A percentile compares a stretch with the other conserved stretches of the same genome.
Conservation (phyloP, 2,113 vertebrate species). For the Galemys pyrenaicus region DNA sequence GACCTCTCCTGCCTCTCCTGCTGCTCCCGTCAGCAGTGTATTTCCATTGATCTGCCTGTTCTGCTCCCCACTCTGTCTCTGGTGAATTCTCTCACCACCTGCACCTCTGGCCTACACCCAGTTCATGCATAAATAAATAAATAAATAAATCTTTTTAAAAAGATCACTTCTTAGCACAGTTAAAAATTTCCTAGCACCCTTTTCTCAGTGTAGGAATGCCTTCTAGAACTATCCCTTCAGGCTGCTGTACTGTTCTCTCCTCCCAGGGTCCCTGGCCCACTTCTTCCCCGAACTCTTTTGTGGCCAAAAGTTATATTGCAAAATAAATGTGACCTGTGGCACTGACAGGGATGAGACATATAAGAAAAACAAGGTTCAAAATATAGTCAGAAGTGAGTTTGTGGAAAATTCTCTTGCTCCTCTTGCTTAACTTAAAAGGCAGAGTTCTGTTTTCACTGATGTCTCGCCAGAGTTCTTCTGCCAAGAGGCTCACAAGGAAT, state of each 20-base stretch:
- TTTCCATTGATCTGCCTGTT: no score
- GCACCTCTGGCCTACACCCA: no score
- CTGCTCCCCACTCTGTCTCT: no score
- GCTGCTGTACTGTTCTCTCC: background rate
- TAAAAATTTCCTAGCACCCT: background rate
- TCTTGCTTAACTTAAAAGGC: background rate
- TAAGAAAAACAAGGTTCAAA: background rate
- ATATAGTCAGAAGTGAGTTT: background rate
- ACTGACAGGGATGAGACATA: rapidly evolving
- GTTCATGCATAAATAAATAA: no score
- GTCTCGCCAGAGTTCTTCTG: background rate
- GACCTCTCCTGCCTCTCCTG: no score
- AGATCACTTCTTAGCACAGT: background rate
- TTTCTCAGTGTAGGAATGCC: background rate
- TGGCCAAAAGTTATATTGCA: background rate
- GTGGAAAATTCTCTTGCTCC: background rate
- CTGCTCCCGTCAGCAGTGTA: no score
- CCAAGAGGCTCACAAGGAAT: background rate
- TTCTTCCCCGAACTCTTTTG: no score
- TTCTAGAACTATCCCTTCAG: background rate
- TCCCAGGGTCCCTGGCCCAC: no score
- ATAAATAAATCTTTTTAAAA: no score
- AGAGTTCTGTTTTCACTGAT: background rate
- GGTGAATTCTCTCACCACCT: no score
- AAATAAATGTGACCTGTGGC: background rate